Conservation (phyloP, 2,797 vertebrate genomes). For the Pitangus sulphuratus region DNA sequence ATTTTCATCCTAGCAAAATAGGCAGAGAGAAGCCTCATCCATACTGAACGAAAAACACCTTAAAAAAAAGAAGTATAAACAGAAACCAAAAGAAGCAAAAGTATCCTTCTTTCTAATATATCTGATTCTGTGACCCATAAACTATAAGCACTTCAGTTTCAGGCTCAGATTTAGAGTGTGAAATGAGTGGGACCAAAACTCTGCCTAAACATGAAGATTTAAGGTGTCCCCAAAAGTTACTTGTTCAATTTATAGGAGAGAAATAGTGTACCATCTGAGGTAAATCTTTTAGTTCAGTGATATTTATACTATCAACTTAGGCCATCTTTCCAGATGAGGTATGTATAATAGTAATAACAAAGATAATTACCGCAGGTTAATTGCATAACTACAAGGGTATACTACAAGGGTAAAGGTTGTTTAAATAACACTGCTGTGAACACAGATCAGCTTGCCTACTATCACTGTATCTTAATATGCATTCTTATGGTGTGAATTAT, state of each 20-base stretch:
- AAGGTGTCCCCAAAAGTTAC: neutral
- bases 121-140: neutral
- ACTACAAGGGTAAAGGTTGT: neutral
- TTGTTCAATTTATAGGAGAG: neutral
- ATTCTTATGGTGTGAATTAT: constrained; percentile 39
- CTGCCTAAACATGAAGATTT: neutral
- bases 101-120: neutral
- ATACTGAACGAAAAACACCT: neutral
- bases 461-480: constrained; percentile 7
- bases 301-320: constrained; percentile 29
- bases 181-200: neutral
- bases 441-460: neutral
- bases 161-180: neutral
- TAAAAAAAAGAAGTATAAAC: neutral
- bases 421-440: neutral
- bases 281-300: constrained; percentile 11
- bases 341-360: constrained; percentile 10
- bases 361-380: constrained; percentile 35
- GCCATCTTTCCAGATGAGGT: neutral
- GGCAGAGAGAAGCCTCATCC: neutral
- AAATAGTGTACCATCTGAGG: neutral
- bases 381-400: neutral
- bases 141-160: neutral
- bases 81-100: neutral
- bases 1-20: neutral